These are phyloP conservation scores for Aethes cnicana DNA, from an alignment of 2,888 invertebrate genomes.

Conservation along the genomic window DNA sequence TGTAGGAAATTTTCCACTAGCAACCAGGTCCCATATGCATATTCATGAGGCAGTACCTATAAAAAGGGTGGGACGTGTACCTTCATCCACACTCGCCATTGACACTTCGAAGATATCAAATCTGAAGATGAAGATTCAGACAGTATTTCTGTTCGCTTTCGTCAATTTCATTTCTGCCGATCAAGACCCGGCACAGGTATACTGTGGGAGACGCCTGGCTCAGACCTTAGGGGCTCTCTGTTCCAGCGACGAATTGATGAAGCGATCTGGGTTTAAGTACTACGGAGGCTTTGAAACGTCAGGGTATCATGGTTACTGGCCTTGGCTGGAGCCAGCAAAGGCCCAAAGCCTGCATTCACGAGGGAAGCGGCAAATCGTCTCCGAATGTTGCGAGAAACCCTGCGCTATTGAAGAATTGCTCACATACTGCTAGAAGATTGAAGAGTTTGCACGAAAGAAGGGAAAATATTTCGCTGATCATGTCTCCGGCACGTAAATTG, in stretches of 20 bases:
- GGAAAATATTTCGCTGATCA: too few species aligned
- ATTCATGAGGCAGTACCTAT: constrained; percentile 9
- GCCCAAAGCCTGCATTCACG: constrained; percentile 1
- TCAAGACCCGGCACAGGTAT: constrained; percentile 25
- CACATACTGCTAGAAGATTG: constrained; percentile 8
- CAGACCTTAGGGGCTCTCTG: constrained; percentile 34
- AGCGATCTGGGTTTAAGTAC: not conserved
- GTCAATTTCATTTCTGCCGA: constrained; percentile 10
- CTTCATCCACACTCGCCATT: too few species aligned
- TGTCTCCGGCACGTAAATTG: too few species aligned
- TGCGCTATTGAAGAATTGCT: constrained; percentile 42
- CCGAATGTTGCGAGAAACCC: constrained; percentile 46
- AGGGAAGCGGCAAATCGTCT: constrained; percentile 35
- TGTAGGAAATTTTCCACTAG: constrained; percentile 12
- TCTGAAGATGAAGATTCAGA: constrained; percentile 11
- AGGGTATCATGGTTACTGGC: constrained; percentile 11
- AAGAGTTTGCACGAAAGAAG: too few species aligned
- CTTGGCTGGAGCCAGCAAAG: not conserved
- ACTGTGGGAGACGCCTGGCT: constrained; percentile 37
- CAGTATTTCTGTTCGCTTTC: not conserved
- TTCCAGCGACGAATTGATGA: not conserved
- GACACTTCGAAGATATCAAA: too few species aligned
- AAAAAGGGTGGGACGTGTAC: not conserved
- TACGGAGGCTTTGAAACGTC: not conserved
- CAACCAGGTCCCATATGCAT: constrained; percentile 4